Percentiles rank a stretch among this genome's conserved stretches.
phyloP scores from a whole-genome alignment of 1,140 invertebrate species.

The Helicoverpa zea region DNA sequence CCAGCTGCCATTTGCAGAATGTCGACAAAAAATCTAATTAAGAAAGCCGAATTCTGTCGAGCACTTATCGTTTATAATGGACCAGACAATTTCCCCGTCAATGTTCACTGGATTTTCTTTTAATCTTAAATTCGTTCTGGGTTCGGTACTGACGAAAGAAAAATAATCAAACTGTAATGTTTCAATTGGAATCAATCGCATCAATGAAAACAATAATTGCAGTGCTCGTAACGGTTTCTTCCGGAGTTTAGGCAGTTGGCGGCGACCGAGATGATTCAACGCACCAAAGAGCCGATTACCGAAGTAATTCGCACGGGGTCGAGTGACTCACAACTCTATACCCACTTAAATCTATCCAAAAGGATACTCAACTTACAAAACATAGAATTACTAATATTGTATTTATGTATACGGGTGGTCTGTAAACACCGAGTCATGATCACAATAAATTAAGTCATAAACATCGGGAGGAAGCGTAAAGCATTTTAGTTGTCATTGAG shows the following conservation, averaged over 20 bases:
- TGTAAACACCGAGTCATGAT: constrained; percentile 38
- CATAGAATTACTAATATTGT: constrained; percentile 10
- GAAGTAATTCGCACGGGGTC: constrained; percentile 32
- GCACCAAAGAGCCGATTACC: constrained; percentile 37
- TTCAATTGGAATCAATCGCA: constrained; percentile 34
- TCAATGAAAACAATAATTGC: constrained; percentile 29
- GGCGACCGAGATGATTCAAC: constrained; percentile 42
- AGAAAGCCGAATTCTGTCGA: constrained; percentile 32
- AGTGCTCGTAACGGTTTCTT: constrained; percentile 11
- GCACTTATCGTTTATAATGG: constrained; percentile 17
- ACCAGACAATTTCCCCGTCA: constrained; percentile 17
- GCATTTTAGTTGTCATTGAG: constrained; percentile 69
- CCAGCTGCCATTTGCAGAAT: constrained; percentile 15
- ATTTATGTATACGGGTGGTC: not conserved
- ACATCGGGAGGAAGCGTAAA: constrained; percentile 66
- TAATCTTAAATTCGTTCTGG: constrained; percentile 13
- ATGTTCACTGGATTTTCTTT: constrained; percentile 31
- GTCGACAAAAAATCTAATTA: constrained; percentile 41
- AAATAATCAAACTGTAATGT: constrained; percentile 21
- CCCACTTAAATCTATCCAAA: constrained; percentile 11
- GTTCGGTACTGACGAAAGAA: not conserved
- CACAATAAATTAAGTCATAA: constrained; percentile 60
- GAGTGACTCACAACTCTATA: constrained; percentile 30
- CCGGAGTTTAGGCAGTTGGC: constrained; percentile 1
- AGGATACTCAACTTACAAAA: constrained; percentile 23